Base-by-base conservation (phyloP, 1,140 invertebrate species). In the Chrysomallon squamiferum region DNA sequence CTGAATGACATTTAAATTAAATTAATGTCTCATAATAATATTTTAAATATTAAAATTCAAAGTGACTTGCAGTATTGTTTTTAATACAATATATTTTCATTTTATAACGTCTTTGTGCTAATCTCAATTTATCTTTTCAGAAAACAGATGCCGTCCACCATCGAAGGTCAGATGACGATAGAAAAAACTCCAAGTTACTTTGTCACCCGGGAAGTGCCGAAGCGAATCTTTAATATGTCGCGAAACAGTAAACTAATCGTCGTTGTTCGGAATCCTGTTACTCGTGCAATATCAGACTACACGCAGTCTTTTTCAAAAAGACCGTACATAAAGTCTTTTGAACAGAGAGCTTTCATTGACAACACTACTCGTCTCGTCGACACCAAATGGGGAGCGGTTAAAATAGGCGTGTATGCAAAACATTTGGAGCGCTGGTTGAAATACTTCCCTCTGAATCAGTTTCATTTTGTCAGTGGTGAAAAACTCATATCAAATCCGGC, bases 181-280 rank as follows among this genome's bases (percentile, higher is more conserved):
- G 95, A 97, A 81, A 97, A 97, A 83, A 95, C 94, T 0, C 95
- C 95, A 0, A 94, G 93, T 43, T 97, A 97, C 79, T 97, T 96
- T 87, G 91, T 97, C 38, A 96, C 93, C 1, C 89, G 91, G 70
- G 92, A 94, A 68, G 95, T 92, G 4, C 94, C 95, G 0, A 87
- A 89, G 59, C 87, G 94, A 52, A 92, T 97, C 0, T 91, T 91
- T 72, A 89, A 91, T 50, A 95, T 97, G 93, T 95, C 96, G 78
- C 90, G 91, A 6, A 87, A 89, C 11, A 92, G 93, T 32, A 95
- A 93, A 84, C 85, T 98, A 11, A 87, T 98, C 27, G 89, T 96
- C 2, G 95, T 98, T 9, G 93, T 97, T 0, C 86, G 95, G 13
- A 94, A 98, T 85, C 95, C 95, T 0, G 94, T 97, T 11, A 96